These are phyloP conservation scores for Meteorus colon DNA, from an alignment of 2,888 invertebrate species.

Conservation along the genomic window DNA sequence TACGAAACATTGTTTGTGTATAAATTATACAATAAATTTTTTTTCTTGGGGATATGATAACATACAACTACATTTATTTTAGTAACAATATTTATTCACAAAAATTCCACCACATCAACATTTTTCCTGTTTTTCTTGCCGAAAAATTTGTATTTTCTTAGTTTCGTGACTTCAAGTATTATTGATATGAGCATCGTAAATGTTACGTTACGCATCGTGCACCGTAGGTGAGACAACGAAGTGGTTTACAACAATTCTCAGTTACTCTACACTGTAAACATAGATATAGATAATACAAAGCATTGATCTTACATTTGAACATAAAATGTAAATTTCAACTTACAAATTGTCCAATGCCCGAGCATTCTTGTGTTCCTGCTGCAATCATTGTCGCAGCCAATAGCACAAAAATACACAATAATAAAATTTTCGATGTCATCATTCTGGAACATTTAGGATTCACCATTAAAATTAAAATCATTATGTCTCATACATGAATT, in stretches of 20 bases:
- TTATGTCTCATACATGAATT: too few relatives aligned
- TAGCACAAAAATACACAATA: constrained; percentile 5
- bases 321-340: not conserved
- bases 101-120: too few relatives aligned
- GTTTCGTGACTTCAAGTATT: too few relatives aligned
- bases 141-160: too few relatives aligned
- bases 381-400: constrained; percentile 1
- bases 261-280: constrained; percentile 49
- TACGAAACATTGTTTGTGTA: too few relatives aligned
- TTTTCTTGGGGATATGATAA: too few relatives aligned
- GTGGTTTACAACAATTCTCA: constrained; percentile 52
- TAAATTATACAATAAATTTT: too few relatives aligned
- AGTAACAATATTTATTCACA: too few relatives aligned
- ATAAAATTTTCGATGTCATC: not conserved
- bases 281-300: not conserved
- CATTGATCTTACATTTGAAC: not conserved
- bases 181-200: too few relatives aligned
- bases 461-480: not conserved
- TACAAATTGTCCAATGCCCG: constrained; percentile 42
- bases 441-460: not conserved
- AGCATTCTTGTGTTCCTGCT: constrained; percentile 33
- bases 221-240: constrained; percentile 45
- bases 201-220: constrained; percentile 46
- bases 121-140: too few relatives aligned
- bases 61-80: too few relatives aligned